phyloP scores from a whole-genome alignment of 2,888 invertebrate species.

The Lasiommata megera region DNA sequence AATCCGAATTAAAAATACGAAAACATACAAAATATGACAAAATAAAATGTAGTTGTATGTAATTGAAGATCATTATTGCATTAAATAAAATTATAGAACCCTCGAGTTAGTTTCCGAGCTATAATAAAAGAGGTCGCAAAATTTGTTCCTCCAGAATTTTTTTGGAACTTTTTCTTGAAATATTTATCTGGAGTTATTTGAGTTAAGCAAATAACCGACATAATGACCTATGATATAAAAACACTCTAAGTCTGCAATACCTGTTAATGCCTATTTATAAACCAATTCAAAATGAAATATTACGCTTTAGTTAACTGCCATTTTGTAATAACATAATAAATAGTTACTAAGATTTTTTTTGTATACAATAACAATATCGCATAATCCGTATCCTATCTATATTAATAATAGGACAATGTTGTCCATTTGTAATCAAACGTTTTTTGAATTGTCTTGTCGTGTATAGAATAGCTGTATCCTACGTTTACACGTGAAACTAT shows the following conservation, averaged over 20 bases:
- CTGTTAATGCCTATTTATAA: not conserved
- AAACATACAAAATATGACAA: too few relatives aligned
- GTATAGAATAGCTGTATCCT: constrained; percentile 23
- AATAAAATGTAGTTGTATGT: too few relatives aligned
- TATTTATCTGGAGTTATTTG: not conserved
- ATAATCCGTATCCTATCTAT: constrained; percentile 19
- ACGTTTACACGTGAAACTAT: constrained; percentile 17
- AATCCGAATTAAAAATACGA: too few relatives aligned
- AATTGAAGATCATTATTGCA: too few relatives aligned
- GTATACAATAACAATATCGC: constrained; percentile 23
- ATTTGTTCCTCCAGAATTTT: not conserved
- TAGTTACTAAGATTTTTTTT: constrained; percentile 30
- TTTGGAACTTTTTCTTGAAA: not conserved
- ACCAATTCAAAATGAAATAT: constrained; percentile 19
- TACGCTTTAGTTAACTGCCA: constrained; percentile 40
- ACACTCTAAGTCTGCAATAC: not conserved
- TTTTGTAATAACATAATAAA: constrained; percentile 33
- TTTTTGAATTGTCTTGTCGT: constrained; percentile 27
- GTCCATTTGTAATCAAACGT: constrained; percentile 23
- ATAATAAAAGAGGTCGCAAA: not conserved
- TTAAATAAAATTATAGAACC: not conserved
- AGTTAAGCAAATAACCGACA: not conserved
- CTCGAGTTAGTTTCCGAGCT: not conserved
- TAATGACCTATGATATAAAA: not conserved
- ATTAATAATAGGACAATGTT: constrained; percentile 18